Conservation (phyloP, 2,888 invertebrate genomes). For the Melipona bicolor region DNA sequence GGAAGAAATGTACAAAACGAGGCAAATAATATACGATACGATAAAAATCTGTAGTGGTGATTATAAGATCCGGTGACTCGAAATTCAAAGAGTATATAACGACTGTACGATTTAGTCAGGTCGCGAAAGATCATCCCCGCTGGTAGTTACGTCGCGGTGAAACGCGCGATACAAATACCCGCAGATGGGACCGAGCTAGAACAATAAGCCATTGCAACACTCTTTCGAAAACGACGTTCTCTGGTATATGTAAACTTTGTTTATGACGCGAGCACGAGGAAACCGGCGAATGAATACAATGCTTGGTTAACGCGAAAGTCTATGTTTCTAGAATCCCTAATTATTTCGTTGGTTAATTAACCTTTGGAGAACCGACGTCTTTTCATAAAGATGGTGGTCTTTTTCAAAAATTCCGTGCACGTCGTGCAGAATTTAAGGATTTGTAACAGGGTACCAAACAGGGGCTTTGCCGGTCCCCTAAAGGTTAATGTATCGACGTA, state of each 20-base stretch:
- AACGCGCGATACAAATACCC: conserved; percentile 32
- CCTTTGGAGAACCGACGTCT: too few species aligned
- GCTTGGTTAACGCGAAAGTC: conserved; percentile 3
- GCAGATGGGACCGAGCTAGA: conserved; percentile 35
- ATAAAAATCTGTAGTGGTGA: too few species aligned
- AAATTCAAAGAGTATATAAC: not conserved
- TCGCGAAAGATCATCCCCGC: conserved; percentile 6
- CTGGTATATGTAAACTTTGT: conserved; percentile 39
- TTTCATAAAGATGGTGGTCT: not conserved
- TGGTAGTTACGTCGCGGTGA: conserved; percentile 29
- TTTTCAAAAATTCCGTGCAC: too few species aligned
- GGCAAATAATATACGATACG: too few species aligned
- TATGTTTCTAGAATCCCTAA: not conserved
- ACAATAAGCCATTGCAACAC: conserved; percentile 48
- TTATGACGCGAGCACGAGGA: conserved; percentile 24
- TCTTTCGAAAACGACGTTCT: conserved; percentile 39
- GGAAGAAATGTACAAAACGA: too few species aligned
- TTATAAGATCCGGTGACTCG: too few species aligned
- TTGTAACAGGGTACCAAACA: too few species aligned
- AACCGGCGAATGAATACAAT: conserved; percentile 24
- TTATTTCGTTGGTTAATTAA: not conserved
- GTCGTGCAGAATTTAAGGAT: too few species aligned
- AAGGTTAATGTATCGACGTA: not conserved
- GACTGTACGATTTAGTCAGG: not conserved
- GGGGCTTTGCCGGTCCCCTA: too few species aligned